A percentile compares a stretch with the other conserved stretches of the same genome.
phyloP scores from a whole-genome alignment of 2,113 vertebrate species.

The Anser brachyrhynchus region DNA sequence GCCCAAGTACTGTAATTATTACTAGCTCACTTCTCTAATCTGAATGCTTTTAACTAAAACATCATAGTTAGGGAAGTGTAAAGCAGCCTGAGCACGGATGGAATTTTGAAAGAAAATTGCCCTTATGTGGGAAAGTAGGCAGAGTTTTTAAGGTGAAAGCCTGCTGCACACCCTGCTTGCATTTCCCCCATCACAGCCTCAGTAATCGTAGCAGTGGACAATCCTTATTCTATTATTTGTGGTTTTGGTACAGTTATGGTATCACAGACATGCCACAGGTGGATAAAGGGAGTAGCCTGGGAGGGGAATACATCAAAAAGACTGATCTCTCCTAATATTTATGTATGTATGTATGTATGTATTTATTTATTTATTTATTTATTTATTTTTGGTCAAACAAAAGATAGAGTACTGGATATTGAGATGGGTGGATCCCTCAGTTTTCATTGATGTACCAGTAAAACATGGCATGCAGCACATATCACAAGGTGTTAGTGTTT shows the following conservation, averaged over 20 bases:
- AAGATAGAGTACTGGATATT: not conserved
- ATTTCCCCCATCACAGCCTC: not conserved
- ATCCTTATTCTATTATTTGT: not conserved
- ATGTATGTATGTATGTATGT: too few relatives aligned
- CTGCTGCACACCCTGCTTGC: not conserved
- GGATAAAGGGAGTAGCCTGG: not conserved
- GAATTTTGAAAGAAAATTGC: constrained; percentile 31
- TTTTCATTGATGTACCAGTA: not conserved
- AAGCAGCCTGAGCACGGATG: constrained; percentile 8
- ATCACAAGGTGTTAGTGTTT: not conserved
- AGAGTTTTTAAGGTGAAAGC: not conserved
- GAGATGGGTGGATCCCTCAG: not conserved
- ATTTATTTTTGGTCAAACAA: not conserved
- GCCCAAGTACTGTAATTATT: constrained; percentile 54
- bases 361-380: too few relatives aligned
- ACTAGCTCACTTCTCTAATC: constrained; percentile 34
- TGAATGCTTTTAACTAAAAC: constrained; percentile 23
- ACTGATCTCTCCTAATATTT: not conserved
- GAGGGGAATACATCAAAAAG: not conserved
- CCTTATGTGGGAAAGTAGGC: not conserved
- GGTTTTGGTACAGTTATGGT: not conserved
- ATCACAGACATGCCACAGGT: not conserved
- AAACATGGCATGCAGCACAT: not conserved
- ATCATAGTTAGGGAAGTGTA: not conserved
- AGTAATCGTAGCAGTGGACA: not conserved